Base-by-base conservation (phyloP, 2,888 invertebrate species). In the Drosophila longiperda region DNA sequence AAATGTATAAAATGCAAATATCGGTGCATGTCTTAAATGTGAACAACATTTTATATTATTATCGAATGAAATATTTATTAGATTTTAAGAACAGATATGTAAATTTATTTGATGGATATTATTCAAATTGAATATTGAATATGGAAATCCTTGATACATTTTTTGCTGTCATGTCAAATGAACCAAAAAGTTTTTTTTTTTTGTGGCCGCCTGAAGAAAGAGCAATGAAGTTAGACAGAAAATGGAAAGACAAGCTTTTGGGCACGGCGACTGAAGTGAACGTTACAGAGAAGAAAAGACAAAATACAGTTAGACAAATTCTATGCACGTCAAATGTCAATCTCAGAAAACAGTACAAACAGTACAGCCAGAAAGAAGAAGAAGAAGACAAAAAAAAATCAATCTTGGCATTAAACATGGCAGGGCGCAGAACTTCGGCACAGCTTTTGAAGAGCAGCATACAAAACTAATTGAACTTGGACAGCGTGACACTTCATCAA, bases 401-500 rank as follows among this genome's bases (percentile, higher is more conserved):
- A 90, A 90, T 90, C 87, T 89, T 84, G 72, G 75, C 80, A 75
- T 85, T 80, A 84, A 85, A 77, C 71, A 75, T 66, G 77, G 53
- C 73, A 60, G 65, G 69, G 60, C 64, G 49, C 11, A 61, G 78
- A 87, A 72, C 72, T 59, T 73, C 77, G 87, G 81, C 84, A 63
- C 55, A 77, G 84, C 72, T 73, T 80, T 83, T 80, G 74, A 80
- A 77, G 86, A 82, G 70, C 75, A 73, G 59, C 87, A 89, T 74
- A 86, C 75, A 87, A 87, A 87, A 87, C 87, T 90, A 90, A 87
- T 87, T 87, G 87, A 90, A 90, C 90, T 87, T 81, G 89, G 87
- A 90, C 90, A 89, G 87, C 90, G 89, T 85, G 90, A 87, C 89
- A 90, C 89, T 87, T 90, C 88, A 89, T 79, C 82, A 77, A 75